Evolutionary conservation across 2,113 vertebrate species (phyloP).

Genomic region (Burhinus oedicnemus): DNA sequence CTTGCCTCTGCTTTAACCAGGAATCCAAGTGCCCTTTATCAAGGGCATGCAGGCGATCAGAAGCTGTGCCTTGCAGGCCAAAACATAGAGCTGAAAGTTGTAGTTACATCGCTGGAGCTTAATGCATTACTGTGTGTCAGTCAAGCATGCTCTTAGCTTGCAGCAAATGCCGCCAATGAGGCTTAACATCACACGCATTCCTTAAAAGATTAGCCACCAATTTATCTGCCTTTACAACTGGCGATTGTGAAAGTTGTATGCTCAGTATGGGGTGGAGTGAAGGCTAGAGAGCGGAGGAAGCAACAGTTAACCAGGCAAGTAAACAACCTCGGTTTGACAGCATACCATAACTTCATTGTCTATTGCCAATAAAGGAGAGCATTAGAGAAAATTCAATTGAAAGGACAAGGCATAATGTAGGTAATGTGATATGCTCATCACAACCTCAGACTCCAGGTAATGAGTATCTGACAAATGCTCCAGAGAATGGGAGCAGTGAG

Average conservation of each 20-base stretch:
- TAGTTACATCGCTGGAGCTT: not conserved
- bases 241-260: not conserved
- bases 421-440: constrained; percentile 31
- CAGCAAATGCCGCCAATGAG: not conserved
- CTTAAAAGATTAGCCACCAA: not conserved
- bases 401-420: constrained; percentile 37
- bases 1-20: not conserved
- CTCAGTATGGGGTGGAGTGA: not conserved
- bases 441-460: not conserved
- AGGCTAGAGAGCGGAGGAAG: not conserved
- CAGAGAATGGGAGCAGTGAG: not conserved
- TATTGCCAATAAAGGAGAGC: constrained; percentile 55
- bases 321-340: constrained; percentile 61
- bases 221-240: not conserved
- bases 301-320: constrained; percentile 1
- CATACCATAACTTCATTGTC: constrained; percentile 45
- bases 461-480: constrained; percentile 33
- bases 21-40: not conserved
- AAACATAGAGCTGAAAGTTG: not conserved
- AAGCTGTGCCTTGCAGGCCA: not conserved
- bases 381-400: constrained; percentile 35
- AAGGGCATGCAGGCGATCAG: not conserved
- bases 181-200: not conserved
- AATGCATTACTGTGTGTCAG: not conserved
- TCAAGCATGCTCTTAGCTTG: not conserved